These are phyloP conservation scores for Drosophila flavopinicola DNA, from an alignment of 2,888 invertebrate genomes.

Conservation along the genomic window DNA sequence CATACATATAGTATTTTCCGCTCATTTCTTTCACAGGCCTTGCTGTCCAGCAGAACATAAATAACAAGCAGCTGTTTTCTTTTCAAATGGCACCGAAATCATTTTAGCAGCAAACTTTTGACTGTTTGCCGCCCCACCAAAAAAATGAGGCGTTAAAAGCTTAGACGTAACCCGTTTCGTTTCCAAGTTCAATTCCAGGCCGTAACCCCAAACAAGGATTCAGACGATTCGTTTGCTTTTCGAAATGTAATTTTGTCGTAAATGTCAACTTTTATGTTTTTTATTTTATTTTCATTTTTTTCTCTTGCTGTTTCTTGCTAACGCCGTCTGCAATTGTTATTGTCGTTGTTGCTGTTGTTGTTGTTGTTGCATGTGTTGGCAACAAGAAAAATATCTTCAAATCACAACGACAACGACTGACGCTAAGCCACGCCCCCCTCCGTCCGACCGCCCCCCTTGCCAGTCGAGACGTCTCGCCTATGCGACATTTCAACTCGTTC, in stretches of 20 bases:
- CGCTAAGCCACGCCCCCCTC: conserved; percentile 15
- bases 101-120: conserved; percentile 54
- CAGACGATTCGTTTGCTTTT: conserved; percentile 31
- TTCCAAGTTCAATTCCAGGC: conserved; percentile 30
- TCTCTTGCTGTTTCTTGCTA: conserved; percentile 11
- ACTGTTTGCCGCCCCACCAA: conserved; percentile 3
- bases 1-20: neutral
- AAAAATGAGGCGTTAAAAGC: conserved; percentile 38
- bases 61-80: conserved; percentile 62
- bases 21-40: conserved; percentile 20
- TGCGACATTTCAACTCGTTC: conserved; percentile 64
- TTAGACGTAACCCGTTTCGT: conserved; percentile 21
- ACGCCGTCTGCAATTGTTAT: conserved; percentile 58
- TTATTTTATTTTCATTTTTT: conserved; percentile 15
- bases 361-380: conserved; percentile 11
- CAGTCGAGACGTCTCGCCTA: conserved; percentile 11
- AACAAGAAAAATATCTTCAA: conserved; percentile 66
- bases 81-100: conserved; percentile 29
- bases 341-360: conserved; percentile 36
- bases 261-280: conserved; percentile 70
- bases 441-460: neutral
- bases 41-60: conserved; percentile 38
- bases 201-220: conserved; percentile 23
- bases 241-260: conserved; percentile 70
- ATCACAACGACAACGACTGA: conserved; percentile 51